Conservation (phyloP, 2,113 vertebrate species). For the Bufo bufo region DNA sequence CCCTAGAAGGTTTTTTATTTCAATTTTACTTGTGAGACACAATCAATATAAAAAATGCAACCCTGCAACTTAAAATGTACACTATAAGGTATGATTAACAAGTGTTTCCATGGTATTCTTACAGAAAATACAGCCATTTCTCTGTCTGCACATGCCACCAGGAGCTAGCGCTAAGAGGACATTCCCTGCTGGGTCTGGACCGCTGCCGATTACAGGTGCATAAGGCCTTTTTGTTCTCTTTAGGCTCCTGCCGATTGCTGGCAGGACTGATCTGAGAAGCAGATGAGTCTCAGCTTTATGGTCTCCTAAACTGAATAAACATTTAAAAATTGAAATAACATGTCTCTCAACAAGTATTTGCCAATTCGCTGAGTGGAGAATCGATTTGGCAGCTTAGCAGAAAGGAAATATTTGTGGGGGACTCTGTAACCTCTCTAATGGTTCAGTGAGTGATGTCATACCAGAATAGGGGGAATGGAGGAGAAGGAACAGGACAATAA, state of each 20-base stretch:
- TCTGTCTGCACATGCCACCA: neutral
- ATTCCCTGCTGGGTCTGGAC: slow-evolving; percentile 69
- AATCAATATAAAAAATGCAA: neutral
- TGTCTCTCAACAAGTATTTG: slow-evolving; percentile 35
- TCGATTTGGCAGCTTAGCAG: slow-evolving; percentile 5
- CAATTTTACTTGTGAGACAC: neutral
- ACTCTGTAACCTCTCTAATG: neutral
- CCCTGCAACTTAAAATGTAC: neutral
- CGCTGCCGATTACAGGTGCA: slow-evolving; percentile 68
- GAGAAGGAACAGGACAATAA: neutral
- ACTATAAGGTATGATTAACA: neutral
- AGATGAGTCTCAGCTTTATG: slow-evolving; percentile 67
- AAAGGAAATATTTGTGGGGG: neutral
- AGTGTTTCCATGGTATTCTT: neutral
- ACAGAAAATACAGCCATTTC: neutral
- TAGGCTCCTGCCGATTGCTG: slow-evolving; percentile 63
- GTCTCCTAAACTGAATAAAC: slow-evolving; percentile 62
- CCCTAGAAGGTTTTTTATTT: too few species aligned
- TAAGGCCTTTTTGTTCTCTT: slow-evolving; percentile 56
- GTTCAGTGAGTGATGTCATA: neutral
- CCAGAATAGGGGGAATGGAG: neutral
- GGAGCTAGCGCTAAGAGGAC: slow-evolving; percentile 45
- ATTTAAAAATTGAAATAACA: slow-evolving; percentile 69
- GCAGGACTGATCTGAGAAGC: slow-evolving; percentile 67
- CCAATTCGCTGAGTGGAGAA: slow-evolving; percentile 13